phyloP scores from a whole-genome alignment of 1,140 invertebrate species.

The Penaeus chinensis region DNA sequence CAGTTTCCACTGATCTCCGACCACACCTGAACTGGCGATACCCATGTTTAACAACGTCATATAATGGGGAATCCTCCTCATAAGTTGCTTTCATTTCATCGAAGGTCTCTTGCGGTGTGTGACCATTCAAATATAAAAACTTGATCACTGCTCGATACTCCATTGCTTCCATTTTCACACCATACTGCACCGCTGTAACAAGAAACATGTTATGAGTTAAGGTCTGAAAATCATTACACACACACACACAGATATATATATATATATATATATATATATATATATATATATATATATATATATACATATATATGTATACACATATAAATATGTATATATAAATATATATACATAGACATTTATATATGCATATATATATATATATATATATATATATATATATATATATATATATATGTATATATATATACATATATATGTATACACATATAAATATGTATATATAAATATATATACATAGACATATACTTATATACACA shows the following conservation, averaged over 20 bases:
- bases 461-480: conserved; percentile 16
- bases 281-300: conserved; percentile 24
- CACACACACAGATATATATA: not conserved
- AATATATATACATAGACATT: conserved; percentile 6
- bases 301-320: conserved; percentile 16
- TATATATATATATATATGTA: conserved; percentile 33
- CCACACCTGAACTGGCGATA: no score
- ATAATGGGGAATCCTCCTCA: not conserved
- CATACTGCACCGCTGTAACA: no score
- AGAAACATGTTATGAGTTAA: no score
- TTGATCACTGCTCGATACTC: no score
- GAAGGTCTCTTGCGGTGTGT: no score
- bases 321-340: conserved; percentile 23
- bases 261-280: conserved; percentile 5
- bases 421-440: conserved; percentile 26
- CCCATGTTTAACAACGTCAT: no score
- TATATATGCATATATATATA: not conserved
- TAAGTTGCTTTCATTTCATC: no score
- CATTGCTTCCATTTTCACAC: not conserved
- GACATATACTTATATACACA: not conserved
- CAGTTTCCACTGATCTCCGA: no score
- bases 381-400: conserved; percentile 16
- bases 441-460: conserved; percentile 15
- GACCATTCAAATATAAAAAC: no score
- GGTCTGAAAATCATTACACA: not conserved